Conservation (phyloP, 2,888 invertebrate genomes). For the Ectemnius cavifrons region DNA sequence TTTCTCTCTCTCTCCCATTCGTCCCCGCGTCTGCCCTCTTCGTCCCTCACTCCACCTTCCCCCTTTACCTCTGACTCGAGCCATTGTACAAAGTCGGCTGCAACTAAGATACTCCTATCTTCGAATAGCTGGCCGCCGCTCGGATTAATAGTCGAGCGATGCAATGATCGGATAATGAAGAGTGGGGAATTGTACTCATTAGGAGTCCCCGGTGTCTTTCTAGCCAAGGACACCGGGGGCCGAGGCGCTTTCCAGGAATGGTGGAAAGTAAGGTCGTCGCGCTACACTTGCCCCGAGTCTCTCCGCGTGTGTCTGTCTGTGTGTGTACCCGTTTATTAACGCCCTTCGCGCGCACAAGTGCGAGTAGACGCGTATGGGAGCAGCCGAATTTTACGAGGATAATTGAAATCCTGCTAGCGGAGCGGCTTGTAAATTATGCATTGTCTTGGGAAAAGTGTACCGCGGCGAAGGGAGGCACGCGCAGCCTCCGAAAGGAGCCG, state of each 20-base stretch:
- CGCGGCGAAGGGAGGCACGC: slow-evolving; percentile 24
- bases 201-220: slow-evolving; percentile 33
- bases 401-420: not conserved
- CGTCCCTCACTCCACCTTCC: slow-evolving; percentile 13
- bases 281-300: slow-evolving; percentile 20
- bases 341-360: no score
- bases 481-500: not conserved
- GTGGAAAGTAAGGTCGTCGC: slow-evolving; percentile 50
- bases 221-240: not conserved
- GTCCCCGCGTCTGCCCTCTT: slow-evolving; percentile 6
- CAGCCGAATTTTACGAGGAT: no score
- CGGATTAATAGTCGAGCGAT: not conserved
- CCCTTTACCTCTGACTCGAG: slow-evolving; percentile 10
- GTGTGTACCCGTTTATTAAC: no score
- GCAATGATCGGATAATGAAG: slow-evolving; percentile 1
- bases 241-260: slow-evolving; percentile 47
- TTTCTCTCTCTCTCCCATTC: slow-evolving; percentile 25
- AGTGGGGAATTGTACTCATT: slow-evolving; percentile 20
- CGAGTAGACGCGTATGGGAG: no score
- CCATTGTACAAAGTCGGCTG: slow-evolving; percentile 39
- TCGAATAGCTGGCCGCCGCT: no score
- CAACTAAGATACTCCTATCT: no score
- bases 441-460: no score
- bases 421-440: not conserved
- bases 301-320: not conserved